phyloP scores from a whole-genome alignment of 2,797 vertebrate genomes.

The Paedocypris micromegethes region DNA sequence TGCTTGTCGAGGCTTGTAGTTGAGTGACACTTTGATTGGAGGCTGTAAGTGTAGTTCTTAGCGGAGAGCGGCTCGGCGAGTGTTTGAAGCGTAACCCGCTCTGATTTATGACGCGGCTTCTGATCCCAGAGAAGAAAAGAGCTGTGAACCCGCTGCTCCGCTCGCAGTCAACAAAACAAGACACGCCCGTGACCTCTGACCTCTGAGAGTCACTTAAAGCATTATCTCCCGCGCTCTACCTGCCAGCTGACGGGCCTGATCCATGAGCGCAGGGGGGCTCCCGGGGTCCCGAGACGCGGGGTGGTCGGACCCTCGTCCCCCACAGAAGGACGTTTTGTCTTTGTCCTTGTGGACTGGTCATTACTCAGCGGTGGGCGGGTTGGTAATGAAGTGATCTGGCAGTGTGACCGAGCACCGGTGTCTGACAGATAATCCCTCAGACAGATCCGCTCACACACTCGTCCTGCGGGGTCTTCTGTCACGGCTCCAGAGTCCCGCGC shows the following conservation, averaged over 20 bases:
- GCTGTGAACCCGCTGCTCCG: neutral
- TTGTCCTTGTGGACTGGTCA: constrained; percentile 55
- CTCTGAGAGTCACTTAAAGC: constrained; percentile 58
- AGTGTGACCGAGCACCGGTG: constrained; percentile 12
- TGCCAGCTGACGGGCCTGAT: constrained; percentile 68
- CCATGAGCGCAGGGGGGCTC: constrained; percentile 56
- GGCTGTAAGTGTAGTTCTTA: too few relatives aligned
- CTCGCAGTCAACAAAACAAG: constrained; percentile 48
- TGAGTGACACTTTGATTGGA: too few relatives aligned
- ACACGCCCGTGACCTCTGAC: constrained; percentile 58
- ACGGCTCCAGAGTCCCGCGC: too few relatives aligned
- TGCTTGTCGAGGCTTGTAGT: too few relatives aligned
- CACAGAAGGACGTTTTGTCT: constrained; percentile 70
- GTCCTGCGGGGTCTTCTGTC: constrained; percentile 66
- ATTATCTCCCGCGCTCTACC: constrained; percentile 57
- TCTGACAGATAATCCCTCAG: constrained; percentile 54
- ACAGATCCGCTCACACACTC: constrained; percentile 59
- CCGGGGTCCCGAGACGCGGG: constrained; percentile 48
- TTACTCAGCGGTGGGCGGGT: constrained; percentile 49
- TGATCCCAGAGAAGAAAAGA: constrained; percentile 33
- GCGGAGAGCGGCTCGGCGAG: too few relatives aligned
- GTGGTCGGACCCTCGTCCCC: constrained; percentile 59
- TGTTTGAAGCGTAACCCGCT: too few relatives aligned
- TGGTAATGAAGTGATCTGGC: constrained; percentile 46
- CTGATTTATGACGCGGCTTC: too few relatives aligned